Evolutionary conservation across 2,888 invertebrate genomes (phyloP).

Genomic region (Melinopterus prodromus): DNA sequence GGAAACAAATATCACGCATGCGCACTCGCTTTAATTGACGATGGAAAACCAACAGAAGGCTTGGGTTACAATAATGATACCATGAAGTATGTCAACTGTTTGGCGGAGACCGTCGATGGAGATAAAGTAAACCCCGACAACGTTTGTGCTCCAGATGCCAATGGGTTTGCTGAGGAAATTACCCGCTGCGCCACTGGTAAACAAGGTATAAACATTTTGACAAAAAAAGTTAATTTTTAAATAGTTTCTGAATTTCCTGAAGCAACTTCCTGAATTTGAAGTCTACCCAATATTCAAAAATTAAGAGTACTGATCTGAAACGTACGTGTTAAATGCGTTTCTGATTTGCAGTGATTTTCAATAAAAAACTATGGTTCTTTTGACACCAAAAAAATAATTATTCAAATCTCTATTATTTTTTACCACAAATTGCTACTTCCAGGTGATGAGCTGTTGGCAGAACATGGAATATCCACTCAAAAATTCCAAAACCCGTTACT

Average conservation of each 20-base stretch:
- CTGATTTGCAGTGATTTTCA: too few relatives aligned
- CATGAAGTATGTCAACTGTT: slow-evolving; percentile 68
- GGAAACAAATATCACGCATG: slow-evolving; percentile 77
- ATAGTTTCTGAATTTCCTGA: too few relatives aligned
- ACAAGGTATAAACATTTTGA: background rate
- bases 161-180: background rate
- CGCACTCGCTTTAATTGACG: slow-evolving; percentile 57
- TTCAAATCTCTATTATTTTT: background rate
- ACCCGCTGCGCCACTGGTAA: background rate
- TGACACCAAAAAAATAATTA: too few relatives aligned
- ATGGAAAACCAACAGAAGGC: slow-evolving; percentile 33
- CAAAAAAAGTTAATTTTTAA: too few relatives aligned
- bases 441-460: slow-evolving; percentile 63
- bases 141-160: background rate
- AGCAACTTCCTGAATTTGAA: too few relatives aligned
- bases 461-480: slow-evolving; percentile 58
- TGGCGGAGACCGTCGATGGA: slow-evolving; percentile 61
- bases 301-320: too few relatives aligned
- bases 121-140: background rate
- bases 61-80: slow-evolving; percentile 38
- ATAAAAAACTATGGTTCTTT: too few relatives aligned
- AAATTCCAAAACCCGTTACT: slow-evolving; percentile 53
- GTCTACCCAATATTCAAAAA: too few relatives aligned
- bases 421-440: slow-evolving; percentile 30
- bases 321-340: too few relatives aligned